A percentile compares a stretch with the other conserved stretches of the same genome.
Conservation (phyloP, 2,797 vertebrate genomes). For the Lacerta bilineata region DNA sequence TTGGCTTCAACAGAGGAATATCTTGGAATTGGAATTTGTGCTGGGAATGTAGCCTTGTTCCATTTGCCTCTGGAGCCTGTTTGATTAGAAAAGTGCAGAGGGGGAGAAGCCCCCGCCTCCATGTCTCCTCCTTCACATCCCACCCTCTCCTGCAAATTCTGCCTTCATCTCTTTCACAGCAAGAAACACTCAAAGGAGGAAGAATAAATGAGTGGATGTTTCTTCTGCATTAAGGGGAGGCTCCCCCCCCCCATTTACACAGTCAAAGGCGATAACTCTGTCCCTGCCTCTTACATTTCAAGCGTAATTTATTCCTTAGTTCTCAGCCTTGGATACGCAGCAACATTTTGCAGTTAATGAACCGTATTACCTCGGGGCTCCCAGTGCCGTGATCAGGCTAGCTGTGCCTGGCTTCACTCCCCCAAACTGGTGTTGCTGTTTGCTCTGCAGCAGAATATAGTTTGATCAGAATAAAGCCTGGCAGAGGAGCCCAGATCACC, state of each 20-base stretch:
- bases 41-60: neutral
- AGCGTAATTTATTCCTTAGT: constrained; percentile 47
- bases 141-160: constrained; percentile 25
- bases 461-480: constrained; percentile 4
- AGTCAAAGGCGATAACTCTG: constrained; percentile 41
- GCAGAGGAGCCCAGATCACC: neutral
- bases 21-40: neutral
- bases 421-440: neutral
- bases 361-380: constrained; percentile 40
- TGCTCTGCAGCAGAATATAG: neutral
- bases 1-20: no score
- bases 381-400: neutral
- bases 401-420: neutral
- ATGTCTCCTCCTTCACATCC: neutral
- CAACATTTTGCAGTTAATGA: constrained; percentile 58
- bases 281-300: constrained; percentile 34
- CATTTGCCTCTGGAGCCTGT: neutral
- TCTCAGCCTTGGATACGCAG: constrained; percentile 49
- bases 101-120: neutral
- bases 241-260: constrained; percentile 25
- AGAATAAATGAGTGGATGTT: constrained; percentile 39
- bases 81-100: constrained; percentile 44
- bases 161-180: constrained; percentile 42
- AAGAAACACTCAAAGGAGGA: constrained; percentile 34
- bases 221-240: constrained; percentile 34